Percentiles rank a stretch among this genome's conserved stretches.
Evolutionary conservation across 2,888 invertebrate species (phyloP).

Genomic region (Habrosyne pyritoides): DNA sequence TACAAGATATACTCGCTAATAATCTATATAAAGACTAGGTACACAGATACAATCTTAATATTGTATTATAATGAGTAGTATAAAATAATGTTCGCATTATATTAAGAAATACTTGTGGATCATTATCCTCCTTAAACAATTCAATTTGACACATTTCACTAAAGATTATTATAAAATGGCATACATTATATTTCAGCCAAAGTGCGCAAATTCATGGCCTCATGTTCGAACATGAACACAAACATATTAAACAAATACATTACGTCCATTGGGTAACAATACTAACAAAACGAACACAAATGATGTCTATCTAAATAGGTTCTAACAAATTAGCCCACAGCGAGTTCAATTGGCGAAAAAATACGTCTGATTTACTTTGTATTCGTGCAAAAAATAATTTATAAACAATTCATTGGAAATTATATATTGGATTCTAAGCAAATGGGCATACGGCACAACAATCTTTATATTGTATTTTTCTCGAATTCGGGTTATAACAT

Average conservation of each 20-base stretch:
- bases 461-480: no score
- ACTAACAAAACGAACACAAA: not conserved
- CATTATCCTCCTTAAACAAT: no score
- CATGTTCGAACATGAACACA: not conserved
- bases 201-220: not conserved
- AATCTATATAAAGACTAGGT: no score
- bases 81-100: no score
- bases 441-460: no score
- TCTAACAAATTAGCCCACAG: not conserved
- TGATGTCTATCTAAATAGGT: not conserved
- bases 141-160: no score
- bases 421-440: not conserved
- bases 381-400: not conserved
- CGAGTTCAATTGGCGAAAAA: not conserved
- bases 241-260: not conserved
- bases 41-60: no score
- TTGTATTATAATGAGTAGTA: no score
- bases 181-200: not conserved
- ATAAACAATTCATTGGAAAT: not conserved
- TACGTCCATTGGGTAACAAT: slow-evolving; percentile 1
- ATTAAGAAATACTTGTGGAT: no score
- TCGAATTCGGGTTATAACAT: no score
- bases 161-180: no score
- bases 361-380: not conserved
- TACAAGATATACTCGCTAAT: no score